Percentiles rank a stretch among this genome's conserved stretches.
Evolutionary conservation across 37 sponge, comb jelly and placozoan genomes (phyloP).

Genomic region (Corticium candelabrum): DNA sequence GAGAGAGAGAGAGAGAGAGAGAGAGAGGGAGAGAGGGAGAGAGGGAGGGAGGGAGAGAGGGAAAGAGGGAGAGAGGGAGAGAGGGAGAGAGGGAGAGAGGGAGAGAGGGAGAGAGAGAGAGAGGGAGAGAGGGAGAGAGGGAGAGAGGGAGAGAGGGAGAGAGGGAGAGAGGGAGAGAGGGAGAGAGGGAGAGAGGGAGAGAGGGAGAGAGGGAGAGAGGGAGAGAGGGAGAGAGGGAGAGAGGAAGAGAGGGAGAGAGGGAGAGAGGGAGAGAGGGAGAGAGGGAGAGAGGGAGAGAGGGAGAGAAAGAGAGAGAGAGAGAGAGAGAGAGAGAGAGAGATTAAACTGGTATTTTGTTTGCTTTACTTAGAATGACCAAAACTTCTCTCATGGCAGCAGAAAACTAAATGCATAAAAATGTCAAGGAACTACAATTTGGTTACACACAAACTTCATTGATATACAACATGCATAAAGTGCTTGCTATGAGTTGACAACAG

Average conservation of each 20-base stretch:
- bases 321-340: background rate
- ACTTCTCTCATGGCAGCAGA: no score
- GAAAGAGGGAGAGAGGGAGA: background rate
- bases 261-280: background rate
- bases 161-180: background rate
- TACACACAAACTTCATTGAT: no score
- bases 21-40: background rate
- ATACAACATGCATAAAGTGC: no score
- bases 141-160: background rate
- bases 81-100: background rate
- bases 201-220: slow-evolving; percentile 1
- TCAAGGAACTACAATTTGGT: no score
- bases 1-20: background rate
- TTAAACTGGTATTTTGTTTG: background rate
- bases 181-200: background rate
- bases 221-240: background rate
- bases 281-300: background rate
- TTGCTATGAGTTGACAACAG: no score
- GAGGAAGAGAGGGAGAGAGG: background rate
- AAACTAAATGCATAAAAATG: no score
- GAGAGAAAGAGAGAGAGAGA: slow-evolving; percentile 1
- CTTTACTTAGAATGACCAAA: no score
- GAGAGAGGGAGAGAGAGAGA: background rate
- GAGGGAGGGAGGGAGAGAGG: background rate
- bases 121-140: background rate